Evolutionary conservation across 2,113 vertebrate species (phyloP).

Genomic region (Hippopotamus amphibius): DNA sequence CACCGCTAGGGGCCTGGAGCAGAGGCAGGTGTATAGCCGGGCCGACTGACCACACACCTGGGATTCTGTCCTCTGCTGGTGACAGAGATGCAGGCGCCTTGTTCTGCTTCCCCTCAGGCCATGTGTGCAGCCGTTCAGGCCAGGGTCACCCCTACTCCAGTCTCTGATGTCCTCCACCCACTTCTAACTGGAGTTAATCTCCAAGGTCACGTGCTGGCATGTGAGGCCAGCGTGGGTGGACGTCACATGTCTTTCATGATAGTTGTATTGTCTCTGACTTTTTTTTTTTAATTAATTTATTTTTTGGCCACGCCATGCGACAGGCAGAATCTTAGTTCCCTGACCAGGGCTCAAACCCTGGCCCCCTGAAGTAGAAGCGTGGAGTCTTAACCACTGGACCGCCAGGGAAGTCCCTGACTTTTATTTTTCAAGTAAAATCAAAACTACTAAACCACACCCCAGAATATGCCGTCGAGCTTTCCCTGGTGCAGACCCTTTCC

Average conservation of each 20-base stretch:
- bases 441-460: not conserved
- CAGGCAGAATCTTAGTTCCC: too few relatives aligned
- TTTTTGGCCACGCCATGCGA: too few relatives aligned
- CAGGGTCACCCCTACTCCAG: not conserved
- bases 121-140: rapidly evolving
- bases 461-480: not conserved
- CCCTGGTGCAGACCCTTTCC: not conserved
- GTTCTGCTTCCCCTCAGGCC: not conserved
- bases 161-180: too few relatives aligned
- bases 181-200: not conserved
- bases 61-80: not conserved
- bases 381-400: too few relatives aligned
- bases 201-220: not conserved
- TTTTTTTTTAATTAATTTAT: not conserved
- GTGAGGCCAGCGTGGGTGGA: not conserved
- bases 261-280: not conserved
- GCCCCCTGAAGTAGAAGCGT: too few relatives aligned
- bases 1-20: rapidly evolving
- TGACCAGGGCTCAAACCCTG: too few relatives aligned
- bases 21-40: not conserved
- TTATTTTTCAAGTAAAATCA: not conserved
- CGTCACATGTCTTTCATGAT: not conserved
- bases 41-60: not conserved
- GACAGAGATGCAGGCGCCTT: too few relatives aligned
- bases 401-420: too few relatives aligned